These are phyloP conservation scores for Pachymerium ferrugineum DNA, from an alignment of 2,888 invertebrate species.

Conservation along the genomic window DNA sequence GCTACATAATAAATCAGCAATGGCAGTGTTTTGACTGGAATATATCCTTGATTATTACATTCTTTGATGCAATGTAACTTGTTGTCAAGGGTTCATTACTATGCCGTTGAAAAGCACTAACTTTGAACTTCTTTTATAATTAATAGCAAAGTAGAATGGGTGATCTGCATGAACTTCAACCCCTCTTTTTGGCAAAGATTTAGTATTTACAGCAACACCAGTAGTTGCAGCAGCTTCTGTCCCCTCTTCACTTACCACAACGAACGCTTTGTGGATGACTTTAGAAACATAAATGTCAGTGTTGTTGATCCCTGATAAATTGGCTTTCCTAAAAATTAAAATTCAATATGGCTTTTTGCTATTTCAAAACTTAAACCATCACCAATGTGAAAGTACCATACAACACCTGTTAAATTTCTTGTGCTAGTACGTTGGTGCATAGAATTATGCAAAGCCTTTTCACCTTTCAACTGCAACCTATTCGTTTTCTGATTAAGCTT, in stretches of 20 bases:
- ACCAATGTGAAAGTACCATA: not conserved
- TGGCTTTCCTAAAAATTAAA: not conserved
- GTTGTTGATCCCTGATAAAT: not conserved
- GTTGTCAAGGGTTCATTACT: too few relatives aligned
- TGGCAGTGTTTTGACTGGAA: not conserved
- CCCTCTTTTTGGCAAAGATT: not conserved
- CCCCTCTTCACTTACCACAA: not conserved
- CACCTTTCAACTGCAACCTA: too few relatives aligned
- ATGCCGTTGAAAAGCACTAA: not conserved
- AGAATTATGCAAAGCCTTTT: too few relatives aligned
- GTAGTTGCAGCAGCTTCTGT: not conserved
- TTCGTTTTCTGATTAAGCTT: too few relatives aligned
- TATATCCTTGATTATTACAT: not conserved
- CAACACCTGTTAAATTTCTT: not conserved
- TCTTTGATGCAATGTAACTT: not conserved
- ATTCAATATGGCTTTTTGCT: not conserved
- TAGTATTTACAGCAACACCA: not conserved
- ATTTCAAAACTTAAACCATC: not conserved
- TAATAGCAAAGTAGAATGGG: not conserved
- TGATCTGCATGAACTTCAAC: not conserved
- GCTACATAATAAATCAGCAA: too few relatives aligned
- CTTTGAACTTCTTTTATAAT: not conserved
- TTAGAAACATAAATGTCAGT: not conserved
- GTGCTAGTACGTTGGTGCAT: not conserved
- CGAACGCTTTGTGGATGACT: not conserved